Percentiles rank a stretch among this genome's conserved stretches.
These are phyloP conservation scores for Oreochromis grahami DNA, from an alignment of 2,797 vertebrate genomes.

Conservation along the genomic window DNA sequence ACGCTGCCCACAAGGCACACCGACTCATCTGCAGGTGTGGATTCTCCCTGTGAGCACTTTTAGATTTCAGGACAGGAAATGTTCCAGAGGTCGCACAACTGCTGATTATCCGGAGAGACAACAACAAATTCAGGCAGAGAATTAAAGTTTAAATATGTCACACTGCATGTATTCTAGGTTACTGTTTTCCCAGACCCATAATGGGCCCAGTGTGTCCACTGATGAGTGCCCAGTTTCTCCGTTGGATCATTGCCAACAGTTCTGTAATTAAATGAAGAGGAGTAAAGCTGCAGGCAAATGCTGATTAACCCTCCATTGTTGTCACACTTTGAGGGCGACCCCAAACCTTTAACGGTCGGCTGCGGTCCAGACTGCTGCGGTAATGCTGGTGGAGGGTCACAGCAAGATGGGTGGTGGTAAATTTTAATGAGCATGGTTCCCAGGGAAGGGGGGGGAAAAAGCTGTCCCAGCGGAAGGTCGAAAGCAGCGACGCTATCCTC, in stretches of 20 bases:
- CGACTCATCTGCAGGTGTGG: neutral
- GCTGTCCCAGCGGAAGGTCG: neutral
- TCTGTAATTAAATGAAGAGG: neutral
- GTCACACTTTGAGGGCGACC: neutral
- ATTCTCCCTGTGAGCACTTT: neutral
- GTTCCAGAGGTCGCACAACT: neutral
- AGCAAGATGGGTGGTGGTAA: neutral
- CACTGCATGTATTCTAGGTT: neutral
- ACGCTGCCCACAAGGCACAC: neutral
- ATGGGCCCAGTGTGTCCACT: conserved; percentile 15
- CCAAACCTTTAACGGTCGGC: neutral
- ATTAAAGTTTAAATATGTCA: neutral
- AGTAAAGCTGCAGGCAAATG: neutral
- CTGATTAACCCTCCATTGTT: conserved; percentile 2
- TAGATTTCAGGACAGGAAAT: neutral
- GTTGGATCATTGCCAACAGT: conserved; percentile 1
- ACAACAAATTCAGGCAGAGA: neutral
- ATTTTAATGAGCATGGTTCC: conserved; percentile 56
- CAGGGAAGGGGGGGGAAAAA: neutral
- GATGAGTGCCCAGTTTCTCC: neutral
- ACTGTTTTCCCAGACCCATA: conserved; percentile 11
- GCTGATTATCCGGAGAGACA: neutral
- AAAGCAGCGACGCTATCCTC: neutral
- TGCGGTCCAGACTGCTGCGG: neutral
- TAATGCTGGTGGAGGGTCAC: neutral